phyloP scores from a whole-genome alignment of 2,888 invertebrate species.

The Agrochola lota region DNA sequence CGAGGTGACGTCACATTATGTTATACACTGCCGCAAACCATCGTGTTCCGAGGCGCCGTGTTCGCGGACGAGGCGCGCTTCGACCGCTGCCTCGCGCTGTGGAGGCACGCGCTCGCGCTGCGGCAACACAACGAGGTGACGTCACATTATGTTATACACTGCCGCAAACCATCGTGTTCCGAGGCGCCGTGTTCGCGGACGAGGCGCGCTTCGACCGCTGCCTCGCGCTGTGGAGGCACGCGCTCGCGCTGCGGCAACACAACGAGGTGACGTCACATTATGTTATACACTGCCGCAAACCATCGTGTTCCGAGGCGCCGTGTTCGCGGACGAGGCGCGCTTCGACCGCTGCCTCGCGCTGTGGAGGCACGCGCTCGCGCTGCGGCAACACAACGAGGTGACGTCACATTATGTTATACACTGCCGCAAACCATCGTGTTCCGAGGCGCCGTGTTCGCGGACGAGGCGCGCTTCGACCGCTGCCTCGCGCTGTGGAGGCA shows the following conservation, averaged over 20 bases:
- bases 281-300: constrained; percentile 85
- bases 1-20: constrained; percentile 2
- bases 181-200: constrained; percentile 92
- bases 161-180: constrained; percentile 91
- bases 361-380: constrained; percentile 96
- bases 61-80: constrained; percentile 97
- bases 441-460: constrained; percentile 66
- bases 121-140: constrained; percentile 88
- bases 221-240: constrained; percentile 96
- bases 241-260: constrained; percentile 90
- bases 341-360: constrained; percentile 97
- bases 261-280: background rate
- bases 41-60: constrained; percentile 88
- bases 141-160: constrained; percentile 4
- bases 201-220: constrained; percentile 96
- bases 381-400: constrained; percentile 74
- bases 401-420: background rate
- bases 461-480: constrained; percentile 95
- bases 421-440: constrained; percentile 90
- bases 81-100: constrained; percentile 94
- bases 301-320: constrained; percentile 80
- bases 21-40: constrained; percentile 90
- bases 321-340: constrained; percentile 91
- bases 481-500: constrained; percentile 97
- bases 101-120: constrained; percentile 95